phyloP scores from a whole-genome alignment of 2,797 vertebrate genomes.

The Malurus splendens region DNA sequence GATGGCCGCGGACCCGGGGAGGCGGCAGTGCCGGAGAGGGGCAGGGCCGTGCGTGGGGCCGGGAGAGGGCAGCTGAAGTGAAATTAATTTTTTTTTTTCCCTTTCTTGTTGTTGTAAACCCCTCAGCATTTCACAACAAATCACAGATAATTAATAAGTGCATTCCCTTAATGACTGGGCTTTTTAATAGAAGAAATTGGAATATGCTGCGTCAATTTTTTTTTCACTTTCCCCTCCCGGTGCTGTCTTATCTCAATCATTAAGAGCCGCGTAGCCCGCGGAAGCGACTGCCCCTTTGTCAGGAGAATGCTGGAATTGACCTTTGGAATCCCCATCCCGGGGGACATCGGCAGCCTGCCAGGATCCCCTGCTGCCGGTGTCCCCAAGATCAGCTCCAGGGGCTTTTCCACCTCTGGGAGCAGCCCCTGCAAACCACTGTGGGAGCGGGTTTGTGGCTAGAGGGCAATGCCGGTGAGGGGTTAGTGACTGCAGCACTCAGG shows the following conservation, averaged over 20 bases:
- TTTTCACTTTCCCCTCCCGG: neutral
- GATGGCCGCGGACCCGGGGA: constrained; percentile 64
- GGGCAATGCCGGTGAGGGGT: neutral
- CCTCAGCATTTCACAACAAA: constrained; percentile 70
- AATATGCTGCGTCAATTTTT: constrained; percentile 32
- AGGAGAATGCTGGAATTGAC: neutral
- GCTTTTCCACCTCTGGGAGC: neutral
- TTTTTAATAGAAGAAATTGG: constrained; percentile 72
- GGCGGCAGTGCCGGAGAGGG: neutral
- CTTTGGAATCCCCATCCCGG: neutral
- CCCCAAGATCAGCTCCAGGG: neutral
- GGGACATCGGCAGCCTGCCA: neutral
- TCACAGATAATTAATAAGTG: constrained; percentile 75
- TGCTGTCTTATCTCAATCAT: neutral
- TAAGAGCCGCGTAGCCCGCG: accelerated
- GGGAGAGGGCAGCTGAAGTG: neutral
- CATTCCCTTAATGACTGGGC: constrained; percentile 66
- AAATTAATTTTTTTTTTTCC: constrained; percentile 22
- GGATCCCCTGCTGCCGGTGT: neutral
- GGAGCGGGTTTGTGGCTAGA: neutral
- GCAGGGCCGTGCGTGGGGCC: neutral
- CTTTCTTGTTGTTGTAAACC: constrained; percentile 61
- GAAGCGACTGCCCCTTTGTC: neutral
- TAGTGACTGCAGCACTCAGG: neutral
- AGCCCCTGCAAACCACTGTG: neutral